Evolutionary conservation across 2,113 vertebrate genomes (phyloP), one percentile per base, ranked within the genome.

Genomic region (Vidua chalybeata): DNA sequence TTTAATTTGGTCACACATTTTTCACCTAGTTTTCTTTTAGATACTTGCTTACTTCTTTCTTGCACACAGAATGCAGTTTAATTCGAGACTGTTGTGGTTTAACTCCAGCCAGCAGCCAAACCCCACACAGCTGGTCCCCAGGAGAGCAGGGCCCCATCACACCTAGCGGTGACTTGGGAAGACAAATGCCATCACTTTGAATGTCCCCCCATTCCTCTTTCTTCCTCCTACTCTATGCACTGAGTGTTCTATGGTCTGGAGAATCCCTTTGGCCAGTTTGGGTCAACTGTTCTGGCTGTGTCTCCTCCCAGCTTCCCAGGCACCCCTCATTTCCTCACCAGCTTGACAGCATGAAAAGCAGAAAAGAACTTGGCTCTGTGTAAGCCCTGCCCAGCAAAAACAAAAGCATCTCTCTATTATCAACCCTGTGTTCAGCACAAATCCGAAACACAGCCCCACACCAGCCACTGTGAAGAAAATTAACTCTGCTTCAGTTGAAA

Each of bases 321-420:
- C 31, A 45, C 7, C 9, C 11, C 20, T 11, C 76, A 13, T 4
- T 15, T 43, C 37, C 54, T 86, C 11, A 0, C 18, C 27, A 52
- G 21, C 1, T 0, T 13, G 14, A 27, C 46, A 59, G 11, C 9
- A 52, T 0, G 0, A 52, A 59, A 52, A 37, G 0, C 15, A 37
- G 33, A 37, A 37, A 68, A 77, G 22, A 18, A 27, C 33, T 59
- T 76, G 37, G 14, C 51, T 28, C 19, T 64, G 41, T 76, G 59
- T 56, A 19, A 74, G 23, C 19, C 4, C 28, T 33, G 59, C 18
- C 33, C 31, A 52, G 62, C 21, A 37, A 12, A 37, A 52, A 22
- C 37, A 77, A 33, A 76, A 76, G 2, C 8, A 49, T 66, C 51
- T 64, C 23, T 20, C 0, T 22, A 21, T 39, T 8, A n/a, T 59